phyloP scores from a whole-genome alignment of 2,113 vertebrate species.

The Cyprinodon tularosa region DNA sequence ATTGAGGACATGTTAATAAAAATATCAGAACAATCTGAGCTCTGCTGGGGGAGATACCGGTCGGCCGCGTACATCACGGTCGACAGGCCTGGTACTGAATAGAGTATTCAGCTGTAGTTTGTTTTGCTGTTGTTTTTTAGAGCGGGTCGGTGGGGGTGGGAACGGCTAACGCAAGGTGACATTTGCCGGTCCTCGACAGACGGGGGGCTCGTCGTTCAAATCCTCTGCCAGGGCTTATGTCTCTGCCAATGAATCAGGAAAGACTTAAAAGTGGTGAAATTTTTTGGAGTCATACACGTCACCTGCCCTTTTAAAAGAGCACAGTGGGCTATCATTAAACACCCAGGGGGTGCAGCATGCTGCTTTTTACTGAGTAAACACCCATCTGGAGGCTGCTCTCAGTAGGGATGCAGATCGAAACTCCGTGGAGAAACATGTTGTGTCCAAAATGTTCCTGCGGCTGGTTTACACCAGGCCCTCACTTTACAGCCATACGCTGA shows the following conservation, averaged over 20 bases:
- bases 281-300: conserved; percentile 42
- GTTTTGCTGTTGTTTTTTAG: conserved; percentile 27
- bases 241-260: conserved; percentile 10
- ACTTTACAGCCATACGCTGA: neutral
- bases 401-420: conserved; percentile 26
- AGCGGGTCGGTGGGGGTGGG: conserved; percentile 36
- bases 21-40: conserved; percentile 84
- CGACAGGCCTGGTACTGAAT: conserved; percentile 72
- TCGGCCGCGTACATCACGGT: conserved; percentile 79
- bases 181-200: conserved; percentile 46
- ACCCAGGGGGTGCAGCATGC: conserved; percentile 27
- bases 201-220: conserved; percentile 24
- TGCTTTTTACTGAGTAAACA: conserved; percentile 38
- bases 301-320: conserved; percentile 53
- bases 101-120: conserved; percentile 63
- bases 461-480: conserved; percentile 27
- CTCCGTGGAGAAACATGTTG: conserved; percentile 5
- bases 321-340: conserved; percentile 32
- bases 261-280: conserved; percentile 38
- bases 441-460: conserved; percentile 50
- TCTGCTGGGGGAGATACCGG: conserved; percentile 79
- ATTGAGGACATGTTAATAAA: conserved; percentile 85
- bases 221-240: neutral
- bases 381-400: conserved; percentile 20
- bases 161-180: conserved; percentile 71